Base-by-base conservation (phyloP, 2,888 invertebrate species). In the Himalopsyche japonica region DNA sequence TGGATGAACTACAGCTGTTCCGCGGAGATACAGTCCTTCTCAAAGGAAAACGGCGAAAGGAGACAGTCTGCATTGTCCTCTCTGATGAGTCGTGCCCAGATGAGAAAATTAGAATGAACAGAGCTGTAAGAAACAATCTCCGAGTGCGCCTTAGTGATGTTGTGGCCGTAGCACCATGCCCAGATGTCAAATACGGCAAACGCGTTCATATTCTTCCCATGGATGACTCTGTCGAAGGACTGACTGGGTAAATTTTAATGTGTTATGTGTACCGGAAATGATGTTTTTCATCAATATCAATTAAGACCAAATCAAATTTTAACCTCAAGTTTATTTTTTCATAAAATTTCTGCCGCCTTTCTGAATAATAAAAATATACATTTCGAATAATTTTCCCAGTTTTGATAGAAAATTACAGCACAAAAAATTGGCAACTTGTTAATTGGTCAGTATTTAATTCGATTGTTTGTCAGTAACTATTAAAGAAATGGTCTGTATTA, bases 91-190 rank as follows among this genome's bases (percentile, higher is more conserved):
- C 96, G 86, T 98, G 98, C 88, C 95, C 98, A 0, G 97, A 99
- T 91, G 99, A 99, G 90, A 99, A 99, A 92, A 98, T 99, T 88
- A 95, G 98, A 88, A 98, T 98, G 98, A 98, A 98, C 91, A 94
- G 99, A 88, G 98, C 98, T 86, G 98, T 96, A 47, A 94, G 99
- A 88, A 99, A 98, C 92, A 99, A 99, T 91, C 93, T 99, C 82
- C 95, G 99, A 84, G 99, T 99, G 77, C 95, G 99, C 84, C 93
- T 99, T 81, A 98, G 98, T 0, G 99, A 99, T 90, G 94, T 99
- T 79, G 99, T 99, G 8, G 98, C 98, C 83, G 96, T 98, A 88
- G 98, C 97, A 89, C 95, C 98, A 0, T 98, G 98, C 89, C 97
- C 98, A 0, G 98, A 99, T 89, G 98, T 99, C 64, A 98, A 98